Base-by-base conservation (phyloP, 2,888 invertebrate species). In the Acleris holmiana region DNA sequence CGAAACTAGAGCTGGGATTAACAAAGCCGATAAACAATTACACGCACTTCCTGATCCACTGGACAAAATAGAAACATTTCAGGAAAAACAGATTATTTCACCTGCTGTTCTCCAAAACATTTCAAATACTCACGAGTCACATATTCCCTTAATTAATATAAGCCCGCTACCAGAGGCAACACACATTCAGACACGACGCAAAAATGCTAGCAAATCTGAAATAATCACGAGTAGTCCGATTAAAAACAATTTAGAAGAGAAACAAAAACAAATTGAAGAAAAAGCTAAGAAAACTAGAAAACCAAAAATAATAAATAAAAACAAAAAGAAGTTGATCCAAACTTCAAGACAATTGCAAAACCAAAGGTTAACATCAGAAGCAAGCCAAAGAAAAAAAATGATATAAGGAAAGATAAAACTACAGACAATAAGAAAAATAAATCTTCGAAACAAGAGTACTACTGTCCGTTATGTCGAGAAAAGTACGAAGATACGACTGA, bases 171-270 rank as follows among this genome's bases (percentile, higher is more conserved):
- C 48, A 29, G 47, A 46, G 35, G 48, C 48, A 48, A 57, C 47
- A 23, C 57, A 57, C 18, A 57, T 48, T 57, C 57, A 57, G 57
- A 57, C 57, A 48, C 48, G 48, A 48, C 29, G 57, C 29, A 57
- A 57, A 57, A 57, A 57, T 29, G 47, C 57, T 25, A 48, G 57
- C 57, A 47, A 29, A 29, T 57, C 48, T 23, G 48, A 57, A 57
- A 57, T 57, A 23, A 47, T 35, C 2, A 57, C 48, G 4, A 48
- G 47, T 29, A 57, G 47, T 57, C 57, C 29, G 35, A 47, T 57
- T 48, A 57, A 57, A 57, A 57, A 47, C 29, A 57, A n/a, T 25
- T 57, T 57, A 57, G 47, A 57, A 57, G 57, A 29, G n/a, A 57
- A 57, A 57, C 57, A 57, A 57, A 48, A 48, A 57, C n/a, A 53